Evolutionary conservation across 2,113 vertebrate species (phyloP).

Genomic region (Eretmochelys imbricata): DNA sequence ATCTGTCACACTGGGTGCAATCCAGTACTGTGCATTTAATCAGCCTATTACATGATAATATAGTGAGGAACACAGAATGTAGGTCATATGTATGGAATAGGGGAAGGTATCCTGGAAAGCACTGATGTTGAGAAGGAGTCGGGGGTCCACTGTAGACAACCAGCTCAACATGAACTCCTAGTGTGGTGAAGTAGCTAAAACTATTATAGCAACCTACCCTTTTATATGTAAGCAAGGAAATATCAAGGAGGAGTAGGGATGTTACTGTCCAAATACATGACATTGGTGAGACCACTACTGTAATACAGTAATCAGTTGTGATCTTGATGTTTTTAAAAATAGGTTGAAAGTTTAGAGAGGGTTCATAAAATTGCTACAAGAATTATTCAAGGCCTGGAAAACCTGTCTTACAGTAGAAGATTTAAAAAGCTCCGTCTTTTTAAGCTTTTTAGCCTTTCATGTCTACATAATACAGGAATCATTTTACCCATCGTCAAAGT

Average conservation of each 20-base stretch:
- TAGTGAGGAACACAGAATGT: neutral
- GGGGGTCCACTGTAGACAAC: neutral
- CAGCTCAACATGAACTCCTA: neutral
- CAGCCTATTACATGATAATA: rapidly evolving
- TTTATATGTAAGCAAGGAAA: neutral
- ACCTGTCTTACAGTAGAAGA: neutral
- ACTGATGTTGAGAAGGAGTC: neutral
- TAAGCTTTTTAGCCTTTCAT: neutral
- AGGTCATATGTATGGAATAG: rapidly evolving
- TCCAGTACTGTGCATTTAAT: neutral
- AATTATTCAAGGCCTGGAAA: neutral
- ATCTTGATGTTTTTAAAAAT: neutral
- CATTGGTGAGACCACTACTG: neutral
- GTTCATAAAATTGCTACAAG: neutral
- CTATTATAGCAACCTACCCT: neutral
- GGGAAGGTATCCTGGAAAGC: neutral
- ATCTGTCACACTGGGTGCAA: neutral
- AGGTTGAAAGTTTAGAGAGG: neutral
- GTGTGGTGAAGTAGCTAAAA: neutral
- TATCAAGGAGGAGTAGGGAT: neutral
- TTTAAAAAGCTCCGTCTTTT: neutral
- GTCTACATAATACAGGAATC: neutral
- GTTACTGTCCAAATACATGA: neutral
- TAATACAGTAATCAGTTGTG: neutral
- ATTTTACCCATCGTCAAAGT: neutral